These are phyloP conservation scores for Umimayanthus chanpuru DNA, from an alignment of 92 coral and sea anemone genomes.

Conservation along the genomic window DNA sequence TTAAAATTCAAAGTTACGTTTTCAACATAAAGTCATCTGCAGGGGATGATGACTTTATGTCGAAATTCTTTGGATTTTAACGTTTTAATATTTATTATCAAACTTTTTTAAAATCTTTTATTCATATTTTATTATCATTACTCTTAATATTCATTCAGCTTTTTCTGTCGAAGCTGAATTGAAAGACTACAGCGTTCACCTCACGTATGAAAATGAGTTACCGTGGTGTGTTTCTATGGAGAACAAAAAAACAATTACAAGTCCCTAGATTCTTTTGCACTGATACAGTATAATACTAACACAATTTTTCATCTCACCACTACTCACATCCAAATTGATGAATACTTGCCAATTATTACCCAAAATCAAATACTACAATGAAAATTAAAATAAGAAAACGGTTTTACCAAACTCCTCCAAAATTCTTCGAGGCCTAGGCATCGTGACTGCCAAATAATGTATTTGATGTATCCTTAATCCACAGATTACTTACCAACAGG, in stretches of 20 bases:
- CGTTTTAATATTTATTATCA: too few relatives aligned
- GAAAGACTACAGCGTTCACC: not conserved
- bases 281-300: not conserved
- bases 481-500: conserved; percentile 81
- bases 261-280: not conserved
- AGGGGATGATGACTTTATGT: too few relatives aligned
- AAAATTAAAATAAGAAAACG: not conserved
- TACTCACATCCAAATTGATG: not conserved
- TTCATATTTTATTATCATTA: too few relatives aligned
- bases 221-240: not conserved
- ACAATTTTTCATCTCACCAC: not conserved
- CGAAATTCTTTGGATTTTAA: too few relatives aligned
- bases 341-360: not conserved
- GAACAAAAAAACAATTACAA: not conserved
- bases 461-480: not conserved
- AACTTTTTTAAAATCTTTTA: too few relatives aligned
- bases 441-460: not conserved
- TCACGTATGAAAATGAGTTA: not conserved
- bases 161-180: too few relatives aligned
- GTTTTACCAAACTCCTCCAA: not conserved
- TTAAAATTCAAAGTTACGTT: too few relatives aligned
- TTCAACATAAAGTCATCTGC: too few relatives aligned
- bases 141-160: too few relatives aligned
- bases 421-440: not conserved
- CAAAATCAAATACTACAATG: not conserved